Conservation (phyloP, 2,888 invertebrate species). For the Cryptosula pallasiana region DNA sequence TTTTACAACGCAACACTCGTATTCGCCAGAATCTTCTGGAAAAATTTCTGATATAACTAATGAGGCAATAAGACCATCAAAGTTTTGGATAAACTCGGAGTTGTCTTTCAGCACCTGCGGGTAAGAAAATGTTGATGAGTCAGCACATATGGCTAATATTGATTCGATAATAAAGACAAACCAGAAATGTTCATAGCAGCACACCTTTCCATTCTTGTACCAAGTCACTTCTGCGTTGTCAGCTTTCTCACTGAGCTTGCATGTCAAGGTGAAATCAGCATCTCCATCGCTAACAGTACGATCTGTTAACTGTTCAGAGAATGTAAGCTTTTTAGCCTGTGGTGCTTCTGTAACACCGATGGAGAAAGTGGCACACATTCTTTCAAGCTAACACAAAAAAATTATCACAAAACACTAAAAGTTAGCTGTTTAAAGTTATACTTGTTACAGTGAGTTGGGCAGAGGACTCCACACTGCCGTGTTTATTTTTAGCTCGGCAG, state of each 20-base stretch:
- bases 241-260: not conserved
- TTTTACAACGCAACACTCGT: constrained; percentile 37
- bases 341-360: too few species aligned
- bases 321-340: not conserved
- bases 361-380: too few species aligned
- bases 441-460: not conserved
- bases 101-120: constrained; percentile 32
- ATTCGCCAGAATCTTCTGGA: constrained; percentile 36
- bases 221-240: not conserved
- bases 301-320: not conserved
- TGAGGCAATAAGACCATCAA: constrained; percentile 37
- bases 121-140: not conserved
- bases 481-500: constrained; percentile 5
- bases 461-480: constrained; percentile 5
- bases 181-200: too few species aligned
- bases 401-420: too few species aligned
- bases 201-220: constrained; percentile 19
- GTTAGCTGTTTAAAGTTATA: too few species aligned
- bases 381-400: too few species aligned
- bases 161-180: too few species aligned
- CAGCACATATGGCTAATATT: too few species aligned
- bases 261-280: not conserved
- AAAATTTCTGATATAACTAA: constrained; percentile 34
- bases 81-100: constrained; percentile 33
- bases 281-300: not conserved